These are phyloP conservation scores for Sylvietta virens DNA, from an alignment of 2,113 vertebrate species.

Conservation along the genomic window DNA sequence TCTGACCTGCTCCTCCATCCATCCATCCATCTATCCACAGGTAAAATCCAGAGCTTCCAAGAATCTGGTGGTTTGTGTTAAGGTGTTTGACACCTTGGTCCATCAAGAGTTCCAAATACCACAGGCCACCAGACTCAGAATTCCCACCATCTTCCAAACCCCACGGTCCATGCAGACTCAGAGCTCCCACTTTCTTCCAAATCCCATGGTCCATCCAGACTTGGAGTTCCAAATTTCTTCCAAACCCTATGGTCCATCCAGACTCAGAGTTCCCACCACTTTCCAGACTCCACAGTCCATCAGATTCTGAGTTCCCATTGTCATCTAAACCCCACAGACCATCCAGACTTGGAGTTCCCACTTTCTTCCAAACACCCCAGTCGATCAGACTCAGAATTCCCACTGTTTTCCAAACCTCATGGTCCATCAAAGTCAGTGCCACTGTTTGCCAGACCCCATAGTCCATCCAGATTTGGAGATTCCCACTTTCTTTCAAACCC, in stretches of 20 bases:
- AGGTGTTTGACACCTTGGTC: neutral
- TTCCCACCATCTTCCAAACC: neutral
- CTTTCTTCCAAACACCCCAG: neutral
- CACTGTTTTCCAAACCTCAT: fast-evolving
- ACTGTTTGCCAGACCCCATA: fast-evolving
- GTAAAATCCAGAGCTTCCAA: neutral
- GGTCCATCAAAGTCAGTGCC: too few relatives aligned
- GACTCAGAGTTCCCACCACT: neutral
- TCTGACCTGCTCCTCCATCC: neutral
- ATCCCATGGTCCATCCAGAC: neutral
- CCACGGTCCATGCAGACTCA: neutral
- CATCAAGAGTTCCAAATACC: neutral
- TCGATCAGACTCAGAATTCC: neutral
- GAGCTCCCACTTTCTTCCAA: neutral
- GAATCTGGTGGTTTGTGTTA: fast-evolving
- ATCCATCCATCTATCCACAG: neutral
- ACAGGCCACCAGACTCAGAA: neutral
- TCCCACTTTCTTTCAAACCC: fast-evolving
- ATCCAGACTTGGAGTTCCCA: neutral
- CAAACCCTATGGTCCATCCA: neutral
- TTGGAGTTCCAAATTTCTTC: neutral
- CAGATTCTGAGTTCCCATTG: neutral
- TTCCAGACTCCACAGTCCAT: neutral
- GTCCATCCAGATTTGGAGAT: fast-evolving
- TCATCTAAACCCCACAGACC: neutral